Evolutionary conservation across 2,113 vertebrate species (phyloP), one percentile per base, ranked within the genome.

Genomic region (Esox niger): DNA sequence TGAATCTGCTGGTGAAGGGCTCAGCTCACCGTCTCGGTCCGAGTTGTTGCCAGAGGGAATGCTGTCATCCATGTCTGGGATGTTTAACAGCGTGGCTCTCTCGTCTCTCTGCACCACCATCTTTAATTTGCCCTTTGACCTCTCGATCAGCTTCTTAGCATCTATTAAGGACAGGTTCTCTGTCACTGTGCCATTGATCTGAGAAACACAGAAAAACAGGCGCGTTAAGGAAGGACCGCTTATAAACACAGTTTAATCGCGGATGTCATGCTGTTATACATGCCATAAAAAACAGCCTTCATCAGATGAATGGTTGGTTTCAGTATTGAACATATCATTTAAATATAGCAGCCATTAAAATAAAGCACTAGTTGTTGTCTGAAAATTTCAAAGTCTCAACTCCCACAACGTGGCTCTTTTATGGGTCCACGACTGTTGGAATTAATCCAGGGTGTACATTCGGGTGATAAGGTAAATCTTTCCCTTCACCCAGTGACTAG

Each of bases 141-240:
- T 93, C 86, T 99, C 97, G 69, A 99, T 99, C 88, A 99, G 89
- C 63, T 98, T 99, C 90, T 98, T 98, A 74, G 97, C 97, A 88
- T 99, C 97, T 73, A 94, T 93, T 89, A 99, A 85, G 63, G 97
- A 99, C 90, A 99, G 94, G 82, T 99, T 99, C 91, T 98, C 97
- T 0, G 97, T 99, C 85, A 99, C 97, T 11, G 97, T 98, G 83
- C 97, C 97, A 75, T 99, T 99, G 89, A 99, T 99, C 97, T 99
- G 74, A 35, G 62, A 57, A 17, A 61, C 20, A 35, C 55, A 52
- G 31, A 29, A 58, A 26, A n/a, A 62, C 62, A 9, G 25, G 43
- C 52, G 68, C 62, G 33, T 54, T 17, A 29, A 46, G 3, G 17
- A 60, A 6, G 3, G 9, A 69, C 17, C 17, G 2, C 11, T 43